A percentile compares a stretch with the other conserved stretches of the same genome.
phyloP scores from a whole-genome alignment of 37 sponge, comb jelly and placozoan genomes.

The Halichondria panicea region DNA sequence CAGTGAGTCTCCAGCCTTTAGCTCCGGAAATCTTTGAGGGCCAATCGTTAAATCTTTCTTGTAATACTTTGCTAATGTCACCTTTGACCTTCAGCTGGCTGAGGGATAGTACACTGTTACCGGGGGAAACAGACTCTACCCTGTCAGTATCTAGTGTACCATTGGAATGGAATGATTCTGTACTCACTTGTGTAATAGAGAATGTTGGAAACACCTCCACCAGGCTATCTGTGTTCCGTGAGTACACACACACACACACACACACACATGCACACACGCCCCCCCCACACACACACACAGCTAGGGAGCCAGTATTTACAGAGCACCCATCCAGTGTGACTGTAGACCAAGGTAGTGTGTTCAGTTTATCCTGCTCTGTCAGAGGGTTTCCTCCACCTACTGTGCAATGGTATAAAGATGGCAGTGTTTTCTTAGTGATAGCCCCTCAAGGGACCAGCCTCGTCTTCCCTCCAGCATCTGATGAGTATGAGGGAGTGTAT shows the following conservation, averaged over 20 bases:
- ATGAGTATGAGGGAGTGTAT: not conserved
- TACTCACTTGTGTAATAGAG: conserved; percentile 4
- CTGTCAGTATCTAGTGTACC: no score
- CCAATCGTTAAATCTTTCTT: no score
- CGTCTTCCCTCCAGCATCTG: no score
- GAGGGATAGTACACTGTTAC: not conserved
- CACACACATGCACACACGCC: conserved; percentile 3
- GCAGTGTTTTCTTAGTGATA: not conserved
- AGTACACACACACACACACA: conserved; percentile 13
- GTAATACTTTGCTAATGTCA: no score
- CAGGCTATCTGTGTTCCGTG: not conserved
- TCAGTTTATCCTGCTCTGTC: not conserved
- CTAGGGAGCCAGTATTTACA: not conserved
- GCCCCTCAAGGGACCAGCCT: no score
- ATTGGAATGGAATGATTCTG: not conserved
- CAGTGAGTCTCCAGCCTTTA: no score
- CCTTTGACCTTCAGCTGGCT: conserved; percentile 10
- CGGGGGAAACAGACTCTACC: not conserved
- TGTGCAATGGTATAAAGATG: not conserved
- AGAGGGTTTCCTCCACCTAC: conserved; percentile 7
- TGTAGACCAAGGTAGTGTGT: not conserved
- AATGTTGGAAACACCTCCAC: not conserved
- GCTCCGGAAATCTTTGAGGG: no score
- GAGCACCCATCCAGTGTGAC: not conserved
- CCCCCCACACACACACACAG: conserved; percentile 1